phyloP scores from a whole-genome alignment of 2,113 vertebrate species.

The Passerina amoena region DNA sequence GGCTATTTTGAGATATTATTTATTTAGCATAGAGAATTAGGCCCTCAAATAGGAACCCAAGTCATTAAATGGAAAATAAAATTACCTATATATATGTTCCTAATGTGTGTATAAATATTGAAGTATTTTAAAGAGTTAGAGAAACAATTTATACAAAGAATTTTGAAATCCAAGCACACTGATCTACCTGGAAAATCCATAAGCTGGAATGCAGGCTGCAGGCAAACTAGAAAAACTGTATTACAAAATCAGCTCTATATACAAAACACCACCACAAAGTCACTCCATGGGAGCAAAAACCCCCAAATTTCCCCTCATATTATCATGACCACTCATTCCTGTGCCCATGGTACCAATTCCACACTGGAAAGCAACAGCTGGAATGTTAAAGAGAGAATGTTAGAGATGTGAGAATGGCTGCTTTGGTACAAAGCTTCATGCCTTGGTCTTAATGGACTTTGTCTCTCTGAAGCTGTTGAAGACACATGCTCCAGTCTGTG shows the following conservation, averaged over 20 bases:
- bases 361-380: not conserved
- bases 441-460: not conserved
- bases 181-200: not conserved
- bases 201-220: not conserved
- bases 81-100: not conserved
- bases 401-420: not conserved
- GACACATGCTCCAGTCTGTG: not conserved
- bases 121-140: not conserved
- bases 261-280: not conserved
- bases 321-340: rapidly evolving
- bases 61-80: not conserved
- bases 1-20: not conserved
- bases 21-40: not conserved
- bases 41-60: not conserved
- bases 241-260: not conserved
- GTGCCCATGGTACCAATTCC: not conserved
- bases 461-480: not conserved
- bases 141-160: not conserved
- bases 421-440: not conserved
- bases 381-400: not conserved
- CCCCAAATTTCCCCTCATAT: not conserved
- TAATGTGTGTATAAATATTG: not conserved
- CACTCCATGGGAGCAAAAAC: not conserved
- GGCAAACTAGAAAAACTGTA: not conserved
- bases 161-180: not conserved